These are phyloP conservation scores for Pararge aegeria DNA, from an alignment of 1,140 invertebrate genomes.

Conservation along the genomic window DNA sequence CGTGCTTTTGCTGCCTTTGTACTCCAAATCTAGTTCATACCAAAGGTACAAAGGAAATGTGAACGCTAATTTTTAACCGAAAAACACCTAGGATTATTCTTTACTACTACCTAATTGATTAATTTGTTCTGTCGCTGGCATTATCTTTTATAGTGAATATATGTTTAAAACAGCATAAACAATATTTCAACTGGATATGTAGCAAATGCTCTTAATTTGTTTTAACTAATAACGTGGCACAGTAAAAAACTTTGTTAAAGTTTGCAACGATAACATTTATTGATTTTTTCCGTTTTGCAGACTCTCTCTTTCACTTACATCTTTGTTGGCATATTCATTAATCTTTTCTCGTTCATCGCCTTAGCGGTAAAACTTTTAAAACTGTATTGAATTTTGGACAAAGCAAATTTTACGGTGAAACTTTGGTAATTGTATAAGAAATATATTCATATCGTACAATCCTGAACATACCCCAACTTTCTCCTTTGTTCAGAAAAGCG, in stretches of 20 bases:
- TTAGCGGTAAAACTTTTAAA: slow-evolving; percentile 8
- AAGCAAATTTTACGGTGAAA: slow-evolving; percentile 17
- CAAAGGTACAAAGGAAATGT: too few relatives aligned
- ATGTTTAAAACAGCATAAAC: not conserved
- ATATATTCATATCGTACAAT: slow-evolving; percentile 20
- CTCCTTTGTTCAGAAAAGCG: slow-evolving; percentile 14
- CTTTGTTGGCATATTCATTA: slow-evolving; percentile 5
- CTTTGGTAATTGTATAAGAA: slow-evolving; percentile 23
- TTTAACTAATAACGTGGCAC: not conserved
- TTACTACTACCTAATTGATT: too few relatives aligned
- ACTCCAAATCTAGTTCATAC: too few relatives aligned
- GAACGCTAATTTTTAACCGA: too few relatives aligned
- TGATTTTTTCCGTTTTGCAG: not conserved
- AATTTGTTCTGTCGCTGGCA: too few relatives aligned
- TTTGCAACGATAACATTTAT: not conserved
- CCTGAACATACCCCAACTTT: slow-evolving; percentile 17
- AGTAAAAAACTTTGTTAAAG: not conserved
- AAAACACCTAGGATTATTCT: too few relatives aligned
- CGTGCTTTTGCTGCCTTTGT: too few relatives aligned
- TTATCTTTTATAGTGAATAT: not conserved
- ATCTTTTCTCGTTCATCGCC: slow-evolving; percentile 3
- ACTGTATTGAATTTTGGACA: slow-evolving; percentile 13
- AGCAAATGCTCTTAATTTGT: not conserved
- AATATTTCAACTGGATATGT: not conserved
- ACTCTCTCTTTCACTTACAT: not conserved